Base-by-base conservation (phyloP, 2,888 invertebrate species). In the Euclidia mi region DNA sequence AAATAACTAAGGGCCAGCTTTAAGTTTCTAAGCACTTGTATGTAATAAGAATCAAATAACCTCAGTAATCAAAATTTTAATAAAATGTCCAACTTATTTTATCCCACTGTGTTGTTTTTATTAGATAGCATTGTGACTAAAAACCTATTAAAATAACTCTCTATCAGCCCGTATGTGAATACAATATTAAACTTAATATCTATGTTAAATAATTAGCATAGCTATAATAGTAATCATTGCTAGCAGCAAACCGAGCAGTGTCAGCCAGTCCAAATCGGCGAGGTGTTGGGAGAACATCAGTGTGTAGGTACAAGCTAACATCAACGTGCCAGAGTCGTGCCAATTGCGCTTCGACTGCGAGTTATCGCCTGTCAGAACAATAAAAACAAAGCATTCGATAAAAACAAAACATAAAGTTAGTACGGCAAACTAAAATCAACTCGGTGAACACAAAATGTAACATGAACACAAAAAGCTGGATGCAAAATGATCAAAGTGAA, bases 281-380 rank as follows among this genome's bases (percentile, higher is more conserved):
- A 97, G 91, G 89, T 96, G 96, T 85, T 96, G 96, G 73, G 95
- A 95, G 89, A 96, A 95, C 95, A 96, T 96, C 94, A 96, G 85
- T 84, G 96, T 96, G 94, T 96, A 96, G 82, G 96, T 95, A 94
- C 96, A 97, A 96, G 97, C 96, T 95, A 97, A 95, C 94, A 96
- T 95, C 94, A 97, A 90, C 86, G 96, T 95, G 94, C 96, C 92
- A 77, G 95, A 92, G 90, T 95, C 94, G 93, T 95, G 95, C 96
- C 96, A 96, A 90, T 92, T 82, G 83, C 85, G 88, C 89, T 94
- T 94, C 80, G 88, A 84, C 88, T 90, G 88, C 89, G 90, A 72
- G 83, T 81, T 91, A 91, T 87, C 84, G 90, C 88, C 94, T 94
- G 94, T 84, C 79, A 84, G 85, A 84, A 88, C 77, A 88, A 88